phyloP scores from a whole-genome alignment of 2,797 vertebrate species.

The Mus caroli region DNA sequence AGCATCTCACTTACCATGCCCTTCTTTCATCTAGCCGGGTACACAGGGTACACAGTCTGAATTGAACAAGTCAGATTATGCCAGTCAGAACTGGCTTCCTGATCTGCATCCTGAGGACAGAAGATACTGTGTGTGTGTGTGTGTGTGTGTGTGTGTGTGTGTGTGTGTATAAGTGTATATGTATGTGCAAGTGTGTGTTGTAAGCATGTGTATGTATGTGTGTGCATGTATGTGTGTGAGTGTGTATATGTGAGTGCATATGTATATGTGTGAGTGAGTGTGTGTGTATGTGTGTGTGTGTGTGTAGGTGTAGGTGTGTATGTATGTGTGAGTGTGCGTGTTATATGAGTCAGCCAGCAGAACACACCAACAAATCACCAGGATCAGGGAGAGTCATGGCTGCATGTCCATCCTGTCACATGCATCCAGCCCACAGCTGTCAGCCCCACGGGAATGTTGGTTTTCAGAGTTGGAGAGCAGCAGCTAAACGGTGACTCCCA shows the following conservation, averaged over 20 bases:
- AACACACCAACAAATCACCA: background rate
- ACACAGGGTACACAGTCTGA: background rate
- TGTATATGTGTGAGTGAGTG: fast-evolving
- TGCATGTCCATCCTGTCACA: background rate
- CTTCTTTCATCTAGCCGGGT: too few species aligned
- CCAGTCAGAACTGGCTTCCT: background rate
- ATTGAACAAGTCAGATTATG: background rate
- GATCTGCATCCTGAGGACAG: background rate
- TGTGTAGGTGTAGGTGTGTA: background rate
- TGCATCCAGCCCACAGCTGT: background rate
- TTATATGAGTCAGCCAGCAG: background rate
- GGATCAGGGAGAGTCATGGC: background rate
- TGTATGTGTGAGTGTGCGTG: background rate
- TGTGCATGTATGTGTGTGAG: background rate
- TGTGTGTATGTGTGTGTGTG: background rate
- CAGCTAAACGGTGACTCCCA: background rate
- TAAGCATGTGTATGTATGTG: fast-evolving
- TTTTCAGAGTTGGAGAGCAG: background rate
- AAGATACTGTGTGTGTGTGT: background rate
- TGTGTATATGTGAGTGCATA: fast-evolving
- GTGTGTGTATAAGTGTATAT: background rate
- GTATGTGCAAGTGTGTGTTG: too few species aligned
- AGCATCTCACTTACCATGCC: background rate
- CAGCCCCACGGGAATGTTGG: background rate
- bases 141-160: background rate